Base-by-base conservation (phyloP, 2,888 invertebrate species). In the Zele albiditarsus region DNA sequence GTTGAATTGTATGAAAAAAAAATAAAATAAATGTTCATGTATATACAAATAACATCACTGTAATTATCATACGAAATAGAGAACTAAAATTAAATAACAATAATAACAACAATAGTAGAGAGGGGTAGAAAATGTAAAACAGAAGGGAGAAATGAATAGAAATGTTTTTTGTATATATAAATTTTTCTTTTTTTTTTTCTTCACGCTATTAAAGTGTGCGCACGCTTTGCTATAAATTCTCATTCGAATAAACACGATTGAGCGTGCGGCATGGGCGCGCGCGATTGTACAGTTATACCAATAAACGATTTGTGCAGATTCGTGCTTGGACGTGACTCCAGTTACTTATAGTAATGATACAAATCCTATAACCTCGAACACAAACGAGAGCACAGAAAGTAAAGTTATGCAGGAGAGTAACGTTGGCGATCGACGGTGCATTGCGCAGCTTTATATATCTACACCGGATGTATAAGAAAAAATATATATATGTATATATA, bases 271-370 rank as follows among this genome's bases (percentile, higher is more conserved):
- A 33, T 68, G 68, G 73, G 71, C 76, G 72, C 69, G 68, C 65
- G 72, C 75, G 67, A 73, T 76, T 79, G 78, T 80, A 81, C 81
- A 80, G 81, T 81, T 80, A 81, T 80, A 79, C 77, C 79, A 79
- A 80, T 80, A 79, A 80, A 82, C 80, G 80, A 82, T 81, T 82
- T 81, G 83, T 80, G 79, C 80, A 79, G 79, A 81, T 80, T 80
- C 78, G 77, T 80, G 78, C 80, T 76, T 58, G 71, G 78, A 80
- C 81, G 80, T 79, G 79, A 80, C 80, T 80, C 78, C 78, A 80
- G 79, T 81, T 81, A 80, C 80, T 81, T 78, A 77, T 79, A 75
- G 80, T 81, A 82, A 83, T 81, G 80, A 82, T 80, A 80, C 78
- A 81, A 53, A 82, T 82, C 79, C 80, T 70, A 69, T 78, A 53